Evolutionary conservation across 2,113 vertebrate genomes (phyloP), one percentile per base, ranked within the genome.

Genomic region (Puffinus mauretanicus): DNA sequence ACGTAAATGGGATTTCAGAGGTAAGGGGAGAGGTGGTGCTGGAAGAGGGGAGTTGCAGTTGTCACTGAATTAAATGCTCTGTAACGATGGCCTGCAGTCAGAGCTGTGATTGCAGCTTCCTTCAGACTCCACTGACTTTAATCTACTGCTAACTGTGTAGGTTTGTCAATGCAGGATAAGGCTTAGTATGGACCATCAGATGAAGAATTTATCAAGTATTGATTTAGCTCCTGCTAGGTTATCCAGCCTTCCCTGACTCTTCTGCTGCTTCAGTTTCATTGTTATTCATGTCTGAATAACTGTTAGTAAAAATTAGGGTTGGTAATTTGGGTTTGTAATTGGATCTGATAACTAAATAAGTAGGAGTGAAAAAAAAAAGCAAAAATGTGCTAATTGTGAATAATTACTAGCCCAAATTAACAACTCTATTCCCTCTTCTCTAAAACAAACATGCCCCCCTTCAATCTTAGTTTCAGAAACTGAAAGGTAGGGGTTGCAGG

Each of bases 311-410:
- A 96, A 94, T 90, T 61, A 91, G 44, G 34, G 61, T 27, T 72
- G 87, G 27, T 57, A 96, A 96, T 97, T 95, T 94, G 73, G 32
- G 36, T 71, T 87, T 89, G 29, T 95, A 96, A 95, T 97, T 94
- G 73, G 61, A 96, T 95, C 89, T 95, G 91, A 91, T 95, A 95
- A 91, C 61, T 82, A 82, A 91, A 58, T 40, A 78, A 71, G 29
- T 51, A n/a, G 18, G 11, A 47, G 25, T 0, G 25, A 17, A 32
- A 40, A 66, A 40, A 66, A 46, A 54, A 13, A 25, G 5, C 7
- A 64, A 85, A 84, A 89, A 67, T 34, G 52, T 69, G 38, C 44
- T 84, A 87, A 82, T 84, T 5, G 2, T 82, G 52, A 95, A 76
- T 79, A 95, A 91, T 95, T 96, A 91, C 30, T 72, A 87, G 16